These are phyloP conservation scores for Melanocharis versteri DNA, from an alignment of 2,113 vertebrate genomes.

Conservation along the genomic window DNA sequence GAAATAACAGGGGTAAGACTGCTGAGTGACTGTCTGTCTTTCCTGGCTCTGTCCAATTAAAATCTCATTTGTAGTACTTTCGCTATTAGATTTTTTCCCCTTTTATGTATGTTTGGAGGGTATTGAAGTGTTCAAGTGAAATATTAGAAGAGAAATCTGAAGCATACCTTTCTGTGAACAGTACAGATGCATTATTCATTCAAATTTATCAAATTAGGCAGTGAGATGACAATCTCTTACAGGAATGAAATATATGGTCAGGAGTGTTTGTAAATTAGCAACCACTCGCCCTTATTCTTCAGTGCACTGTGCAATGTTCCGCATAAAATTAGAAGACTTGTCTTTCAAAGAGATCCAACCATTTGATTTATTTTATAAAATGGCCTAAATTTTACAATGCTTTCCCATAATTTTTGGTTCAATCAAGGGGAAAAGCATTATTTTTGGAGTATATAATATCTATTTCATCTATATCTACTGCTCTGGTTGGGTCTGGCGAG, in stretches of 20 bases:
- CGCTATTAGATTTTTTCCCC: not conserved
- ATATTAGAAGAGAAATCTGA: not conserved
- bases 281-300: not conserved
- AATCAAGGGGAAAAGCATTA: not conserved
- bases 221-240: not conserved
- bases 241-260: not conserved
- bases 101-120: not conserved
- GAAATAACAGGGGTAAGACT: not conserved
- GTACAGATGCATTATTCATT: not conserved
- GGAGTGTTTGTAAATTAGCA: not conserved
- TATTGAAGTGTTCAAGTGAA: not conserved
- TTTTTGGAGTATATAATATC: not conserved
- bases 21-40: not conserved
- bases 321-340: not conserved
- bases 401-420: not conserved
- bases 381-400: not conserved
- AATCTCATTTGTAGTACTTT: not conserved
- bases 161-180: not conserved
- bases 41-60: not conserved
- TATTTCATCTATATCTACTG: not conserved
- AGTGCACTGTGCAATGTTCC: not conserved
- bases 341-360: not conserved
- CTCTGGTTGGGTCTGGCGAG: not conserved
- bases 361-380: conserved; percentile 24
- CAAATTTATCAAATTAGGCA: not conserved